Evolutionary conservation across 2,888 invertebrate genomes (phyloP).

Genomic region (Allacma fusca): DNA sequence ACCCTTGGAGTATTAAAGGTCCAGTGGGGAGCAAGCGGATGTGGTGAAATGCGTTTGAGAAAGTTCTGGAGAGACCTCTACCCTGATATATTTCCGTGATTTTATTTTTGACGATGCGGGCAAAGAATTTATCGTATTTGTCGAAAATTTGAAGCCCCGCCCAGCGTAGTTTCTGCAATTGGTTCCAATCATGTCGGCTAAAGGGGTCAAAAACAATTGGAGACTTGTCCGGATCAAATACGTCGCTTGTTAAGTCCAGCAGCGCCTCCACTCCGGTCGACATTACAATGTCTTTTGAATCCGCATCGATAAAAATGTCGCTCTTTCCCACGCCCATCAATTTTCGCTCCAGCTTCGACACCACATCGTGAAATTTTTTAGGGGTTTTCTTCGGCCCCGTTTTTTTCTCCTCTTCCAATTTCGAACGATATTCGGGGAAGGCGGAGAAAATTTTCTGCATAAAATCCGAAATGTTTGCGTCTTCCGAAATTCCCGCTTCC

Average conservation of each 20-base stretch:
- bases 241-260: not conserved
- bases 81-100: slow-evolving; percentile 15
- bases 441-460: slow-evolving; percentile 14
- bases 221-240: not conserved
- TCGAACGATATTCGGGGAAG: not conserved
- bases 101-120: not conserved
- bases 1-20: slow-evolving; percentile 23
- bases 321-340: slow-evolving; percentile 11
- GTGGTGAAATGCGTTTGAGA: slow-evolving; percentile 9
- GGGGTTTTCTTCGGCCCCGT: not conserved
- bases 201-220: slow-evolving; percentile 6
- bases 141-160: slow-evolving; percentile 24
- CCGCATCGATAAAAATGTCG: slow-evolving; percentile 27
- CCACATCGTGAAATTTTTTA: slow-evolving; percentile 18
- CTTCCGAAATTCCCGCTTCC: not conserved
- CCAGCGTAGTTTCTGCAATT: slow-evolving; percentile 13
- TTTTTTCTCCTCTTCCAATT: not conserved
- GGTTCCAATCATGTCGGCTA: slow-evolving; percentile 27
- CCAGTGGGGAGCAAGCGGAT: slow-evolving; percentile 31
- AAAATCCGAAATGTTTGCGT: not conserved
- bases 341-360: not conserved
- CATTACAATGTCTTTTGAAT: slow-evolving; percentile 20
- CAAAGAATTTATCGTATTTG: slow-evolving; percentile 16
- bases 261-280: not conserved
- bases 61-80: not conserved